Evolutionary conservation across 1,140 invertebrate genomes (phyloP), one percentile per base, ranked within the genome.

Genomic region (Drosophila nikananu): DNA sequence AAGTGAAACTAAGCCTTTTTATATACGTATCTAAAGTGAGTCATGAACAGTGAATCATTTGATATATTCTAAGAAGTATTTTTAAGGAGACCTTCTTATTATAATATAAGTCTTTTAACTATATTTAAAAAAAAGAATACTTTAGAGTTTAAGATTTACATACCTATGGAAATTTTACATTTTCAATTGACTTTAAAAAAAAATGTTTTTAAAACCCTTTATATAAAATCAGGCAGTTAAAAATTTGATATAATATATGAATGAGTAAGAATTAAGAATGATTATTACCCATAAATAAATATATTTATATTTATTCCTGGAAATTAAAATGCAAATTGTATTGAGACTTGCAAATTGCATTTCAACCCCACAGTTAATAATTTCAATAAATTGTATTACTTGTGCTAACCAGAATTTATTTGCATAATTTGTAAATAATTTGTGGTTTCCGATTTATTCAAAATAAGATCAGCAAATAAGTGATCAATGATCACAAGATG

Each of bases 301-400:
- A 25, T 32, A 51, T 19, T 10, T 27, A n/a, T 27, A 49, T 66
- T 58, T 41, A 58, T 66, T 64, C 64, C 32, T 64, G 64, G 23
- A 64, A 48, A 46, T 63, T 46, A 37, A 49, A 64, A 64, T 67
- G 32, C 23, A 64, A 67, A 67, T 46, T 55, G n/a, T 30, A 27
- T 70, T 21, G 13, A 23, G 39, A 70, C 48, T 39, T 70, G 64
- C 49, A 70, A 71, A 71, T 68, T 37, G 49, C 37, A 41, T 51
- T 37, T 27, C n/a, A 23, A 13, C 15, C 17, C 12, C 13, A 19
- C 6, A 23, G 30, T 37, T 49, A 70, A 37, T 68, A 41, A 2
- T 67, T 35, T 54, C 32, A 42, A 52, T 27, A 21, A 64, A 83
- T 83, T 76, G 68, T 44, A 76, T 76, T 71, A 80, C 75, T 64